Evolutionary conservation across 2,113 vertebrate genomes (phyloP).

Genomic region (Amphilophus citrinellus): DNA sequence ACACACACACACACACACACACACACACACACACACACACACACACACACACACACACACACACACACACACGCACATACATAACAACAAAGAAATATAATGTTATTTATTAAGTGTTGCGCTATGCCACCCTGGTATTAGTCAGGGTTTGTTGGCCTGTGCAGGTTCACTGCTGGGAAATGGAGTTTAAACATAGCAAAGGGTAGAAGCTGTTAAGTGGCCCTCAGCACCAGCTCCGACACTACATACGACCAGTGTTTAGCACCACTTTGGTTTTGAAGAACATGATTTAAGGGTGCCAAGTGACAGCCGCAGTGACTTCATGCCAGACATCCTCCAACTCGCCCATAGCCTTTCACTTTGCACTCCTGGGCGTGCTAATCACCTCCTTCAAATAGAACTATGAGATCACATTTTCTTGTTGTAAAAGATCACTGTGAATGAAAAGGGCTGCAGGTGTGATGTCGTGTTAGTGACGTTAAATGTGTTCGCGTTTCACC

Average conservation of each 20-base stretch:
- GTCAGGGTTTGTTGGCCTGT: conserved; percentile 10
- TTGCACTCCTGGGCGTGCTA: conserved; percentile 62
- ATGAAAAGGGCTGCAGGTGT: conserved; percentile 60
- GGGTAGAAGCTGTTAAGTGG: conserved; percentile 58
- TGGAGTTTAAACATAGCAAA: conserved; percentile 53
- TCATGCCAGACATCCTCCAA: conserved; percentile 66
- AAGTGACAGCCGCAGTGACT: conserved; percentile 69
- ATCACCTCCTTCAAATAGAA: conserved; percentile 54
- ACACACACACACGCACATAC: accelerated
- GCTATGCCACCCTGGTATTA: conserved; percentile 21
- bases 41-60: accelerated
- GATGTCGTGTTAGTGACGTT: conserved; percentile 54
- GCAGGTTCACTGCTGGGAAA: conserved; percentile 54
- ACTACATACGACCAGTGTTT: conserved; percentile 55
- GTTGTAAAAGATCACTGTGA: conserved; percentile 52
- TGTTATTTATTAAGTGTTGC: conserved; percentile 17
- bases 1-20: no score
- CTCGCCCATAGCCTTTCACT: conserved; percentile 53
- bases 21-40: neutral
- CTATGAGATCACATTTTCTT: conserved; percentile 61
- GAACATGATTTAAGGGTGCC: conserved; percentile 53
- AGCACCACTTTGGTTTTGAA: conserved; percentile 56
- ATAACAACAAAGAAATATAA: neutral
- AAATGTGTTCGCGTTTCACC: conserved; percentile 40
- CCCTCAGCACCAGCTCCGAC: conserved; percentile 52